Evolutionary conservation across 2,888 invertebrate genomes (phyloP).

Genomic region (Campopleginae sp.): DNA sequence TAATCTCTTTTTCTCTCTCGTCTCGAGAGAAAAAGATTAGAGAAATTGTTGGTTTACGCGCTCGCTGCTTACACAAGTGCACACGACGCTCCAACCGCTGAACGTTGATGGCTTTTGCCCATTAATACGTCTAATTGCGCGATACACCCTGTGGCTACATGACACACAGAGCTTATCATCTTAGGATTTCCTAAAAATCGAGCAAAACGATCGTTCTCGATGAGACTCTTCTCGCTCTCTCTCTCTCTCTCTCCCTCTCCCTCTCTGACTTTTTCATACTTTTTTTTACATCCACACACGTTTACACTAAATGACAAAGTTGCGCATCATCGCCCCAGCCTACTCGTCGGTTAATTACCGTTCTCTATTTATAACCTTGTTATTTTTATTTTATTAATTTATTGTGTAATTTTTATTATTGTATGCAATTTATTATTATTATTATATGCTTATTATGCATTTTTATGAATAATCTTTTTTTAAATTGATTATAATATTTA

Average conservation of each 20-base stretch:
- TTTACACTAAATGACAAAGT: constrained; percentile 30
- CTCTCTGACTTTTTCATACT: neutral
- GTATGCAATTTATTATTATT: too few relatives aligned
- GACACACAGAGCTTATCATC: constrained; percentile 10
- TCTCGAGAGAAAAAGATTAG: constrained; percentile 40
- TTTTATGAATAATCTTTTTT: too few relatives aligned
- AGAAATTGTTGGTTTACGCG: constrained; percentile 63
- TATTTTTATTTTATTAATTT: too few relatives aligned
- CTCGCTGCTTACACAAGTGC: constrained; percentile 46
- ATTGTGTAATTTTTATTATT: too few relatives aligned
- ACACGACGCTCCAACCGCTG: constrained; percentile 56
- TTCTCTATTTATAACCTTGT: constrained; percentile 53
- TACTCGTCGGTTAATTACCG: constrained; percentile 47
- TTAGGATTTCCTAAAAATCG: constrained; percentile 63
- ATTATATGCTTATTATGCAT: too few relatives aligned
- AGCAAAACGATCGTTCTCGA: constrained; percentile 51
- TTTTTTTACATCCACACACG: neutral
- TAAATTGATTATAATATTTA: constrained; percentile 9
- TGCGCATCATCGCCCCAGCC: constrained; percentile 35
- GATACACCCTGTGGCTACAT: constrained; percentile 41
- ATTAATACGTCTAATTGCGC: constrained; percentile 73
- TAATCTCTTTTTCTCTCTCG: too few relatives aligned
- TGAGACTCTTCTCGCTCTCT: constrained; percentile 14
- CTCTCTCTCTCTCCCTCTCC: too few relatives aligned
- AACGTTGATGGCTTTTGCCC: constrained; percentile 72